Evolutionary conservation across 2,888 invertebrate genomes (phyloP).

Genomic region (Homarus gammarus): DNA sequence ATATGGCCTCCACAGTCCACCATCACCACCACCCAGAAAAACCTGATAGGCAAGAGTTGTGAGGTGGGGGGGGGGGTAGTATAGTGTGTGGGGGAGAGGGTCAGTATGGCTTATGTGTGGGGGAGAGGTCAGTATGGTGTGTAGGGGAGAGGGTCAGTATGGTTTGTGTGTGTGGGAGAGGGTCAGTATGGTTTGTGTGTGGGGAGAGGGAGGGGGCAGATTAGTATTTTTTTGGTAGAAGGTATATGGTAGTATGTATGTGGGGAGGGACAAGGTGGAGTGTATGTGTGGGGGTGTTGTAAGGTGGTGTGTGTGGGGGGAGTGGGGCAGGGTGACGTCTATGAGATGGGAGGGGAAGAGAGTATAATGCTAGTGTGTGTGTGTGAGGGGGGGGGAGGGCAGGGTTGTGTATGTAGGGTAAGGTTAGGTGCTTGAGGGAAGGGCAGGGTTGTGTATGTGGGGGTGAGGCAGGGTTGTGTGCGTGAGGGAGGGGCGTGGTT

Average conservation of each 20-base stretch:
- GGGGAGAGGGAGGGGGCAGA: neutral
- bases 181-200: no score
- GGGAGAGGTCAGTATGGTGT: neutral
- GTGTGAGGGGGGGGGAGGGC: neutral
- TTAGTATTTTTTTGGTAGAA: no score
- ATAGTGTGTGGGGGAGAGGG: neutral
- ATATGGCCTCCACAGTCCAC: conserved; percentile 4
- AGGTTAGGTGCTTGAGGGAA: neutral
- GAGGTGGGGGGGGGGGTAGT: neutral
- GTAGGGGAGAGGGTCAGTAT: neutral
- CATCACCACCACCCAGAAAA: neutral
- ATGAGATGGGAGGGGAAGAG: neutral
- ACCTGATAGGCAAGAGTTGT: neutral
- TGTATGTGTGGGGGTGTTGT: neutral
- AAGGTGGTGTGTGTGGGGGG: neutral
- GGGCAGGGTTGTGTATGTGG: neutral
- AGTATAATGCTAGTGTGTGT: no score
- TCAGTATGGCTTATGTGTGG: neutral
- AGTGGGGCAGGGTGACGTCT: neutral
- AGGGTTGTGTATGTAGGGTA: neutral
- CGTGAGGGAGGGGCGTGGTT: neutral
- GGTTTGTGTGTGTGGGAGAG: no score
- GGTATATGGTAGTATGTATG: no score
- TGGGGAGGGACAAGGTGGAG: neutral
- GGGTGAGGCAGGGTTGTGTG: neutral